Evolutionary conservation across 2,797 vertebrate species (phyloP).

Genomic region (Steatocranus sp.): DNA sequence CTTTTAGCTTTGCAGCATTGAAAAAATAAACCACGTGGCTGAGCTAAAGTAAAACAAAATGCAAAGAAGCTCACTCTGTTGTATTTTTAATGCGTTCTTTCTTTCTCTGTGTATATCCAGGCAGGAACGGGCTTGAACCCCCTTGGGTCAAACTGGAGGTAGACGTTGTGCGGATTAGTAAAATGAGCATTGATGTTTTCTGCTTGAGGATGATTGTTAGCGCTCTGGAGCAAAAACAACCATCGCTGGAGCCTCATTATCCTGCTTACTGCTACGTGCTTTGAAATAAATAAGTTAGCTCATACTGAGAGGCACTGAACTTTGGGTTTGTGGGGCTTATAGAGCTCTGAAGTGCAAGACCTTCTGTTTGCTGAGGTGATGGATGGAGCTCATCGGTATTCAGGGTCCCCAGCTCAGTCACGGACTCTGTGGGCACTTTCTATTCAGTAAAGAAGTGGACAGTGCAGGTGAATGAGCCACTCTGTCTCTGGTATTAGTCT

Average conservation of each 20-base stretch:
- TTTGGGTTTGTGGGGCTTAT: not conserved
- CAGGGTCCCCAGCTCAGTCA: slow-evolving; percentile 27
- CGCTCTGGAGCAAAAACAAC: slow-evolving; percentile 1
- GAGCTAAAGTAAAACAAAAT: not conserved
- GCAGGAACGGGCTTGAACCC: not conserved
- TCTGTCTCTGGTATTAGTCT: not conserved
- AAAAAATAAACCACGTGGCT: not conserved
- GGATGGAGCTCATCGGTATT: slow-evolving; percentile 57
- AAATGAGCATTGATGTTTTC: slow-evolving; percentile 13
- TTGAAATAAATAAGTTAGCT: slow-evolving; percentile 3
- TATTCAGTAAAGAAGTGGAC: slow-evolving; percentile 18
- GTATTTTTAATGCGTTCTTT: not conserved
- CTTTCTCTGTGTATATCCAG: not conserved
- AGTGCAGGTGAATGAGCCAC: slow-evolving; percentile 15
- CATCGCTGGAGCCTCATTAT: slow-evolving; percentile 35
- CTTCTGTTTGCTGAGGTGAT: slow-evolving; percentile 43
- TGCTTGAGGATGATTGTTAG: slow-evolving; percentile 33
- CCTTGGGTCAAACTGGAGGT: not conserved
- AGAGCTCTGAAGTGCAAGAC: slow-evolving; percentile 32
- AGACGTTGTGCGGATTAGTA: slow-evolving; percentile 2
- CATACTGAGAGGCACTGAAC: slow-evolving; percentile 13
- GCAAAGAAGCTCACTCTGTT: not conserved
- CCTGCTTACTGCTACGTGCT: slow-evolving; percentile 13
- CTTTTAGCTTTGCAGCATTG: not conserved
- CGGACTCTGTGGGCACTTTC: slow-evolving; percentile 3